Evolutionary conservation across 2,888 invertebrate species (phyloP), one percentile per base, ranked within the genome.

Genomic region (Magallana nippona): DNA sequence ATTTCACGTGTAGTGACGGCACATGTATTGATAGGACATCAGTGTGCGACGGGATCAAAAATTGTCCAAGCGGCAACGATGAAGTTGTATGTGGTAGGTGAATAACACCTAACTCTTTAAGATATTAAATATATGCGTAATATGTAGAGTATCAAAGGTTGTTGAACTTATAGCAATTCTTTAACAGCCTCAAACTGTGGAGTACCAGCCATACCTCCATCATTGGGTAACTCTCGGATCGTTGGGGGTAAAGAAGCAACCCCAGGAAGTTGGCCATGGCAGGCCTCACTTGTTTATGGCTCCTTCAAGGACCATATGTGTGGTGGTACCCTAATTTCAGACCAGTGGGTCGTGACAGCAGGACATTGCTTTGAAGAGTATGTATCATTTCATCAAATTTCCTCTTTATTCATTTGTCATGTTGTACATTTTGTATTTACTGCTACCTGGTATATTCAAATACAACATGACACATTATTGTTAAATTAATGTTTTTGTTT

Each of bases 251-350:
- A 89, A 78, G 93, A 93, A 85, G 92, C 93, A 1, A 85, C 88
- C 55, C 90, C 91, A 0, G 92, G 93, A 1, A 91, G 92, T 56
- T 94, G 93, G 93, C 94, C 94, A 0, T 94, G 93, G 94, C 89
- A 93, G 82, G 92, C 92, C 19, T 93, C 93, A 1, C 83, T 94
- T 0, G 89, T 91, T 17, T 90, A 92, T 27, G 90, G 90, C 2
- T 87, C 88, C 0, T 80, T 71, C 27, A 55, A 80, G 2, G 88
- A 87, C 8, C 92, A 93, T 83, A 86, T 88, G 22, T 92, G 92
- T 87, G 92, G 92, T 0, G 92, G 90, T 3, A 88, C 89, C 10
- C 84, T 92, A 10, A 88, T 92, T 19, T 82, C 87, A 78, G 87
- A 89, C 5, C 60, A 88, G 19, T 92, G 92, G 92, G 87, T 91